phyloP scores from a whole-genome alignment of 2,797 vertebrate genomes.

The Sciurus vulgaris region DNA sequence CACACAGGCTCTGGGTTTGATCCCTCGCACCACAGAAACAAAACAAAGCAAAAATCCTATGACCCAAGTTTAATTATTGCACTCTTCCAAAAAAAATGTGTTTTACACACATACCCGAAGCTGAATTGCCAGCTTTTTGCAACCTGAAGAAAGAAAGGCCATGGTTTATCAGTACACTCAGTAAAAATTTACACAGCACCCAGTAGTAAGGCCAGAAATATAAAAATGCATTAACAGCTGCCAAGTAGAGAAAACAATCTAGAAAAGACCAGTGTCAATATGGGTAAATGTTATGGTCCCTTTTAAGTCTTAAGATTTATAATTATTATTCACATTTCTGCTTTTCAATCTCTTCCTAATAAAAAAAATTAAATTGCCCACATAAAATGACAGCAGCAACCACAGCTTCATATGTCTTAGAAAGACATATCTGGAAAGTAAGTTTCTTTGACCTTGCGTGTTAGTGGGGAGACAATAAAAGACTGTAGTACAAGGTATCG shows the following conservation, averaged over 20 bases:
- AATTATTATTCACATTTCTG: not conserved
- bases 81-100: constrained; percentile 41
- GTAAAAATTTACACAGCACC: constrained; percentile 35
- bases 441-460: not conserved
- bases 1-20: not conserved
- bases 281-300: not conserved
- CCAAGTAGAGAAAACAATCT: constrained; percentile 12
- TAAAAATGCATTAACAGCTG: not conserved
- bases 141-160: constrained; percentile 1
- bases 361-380: constrained; percentile 27
- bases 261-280: not conserved
- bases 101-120: not conserved
- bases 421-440: not conserved
- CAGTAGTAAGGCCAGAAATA: not conserved
- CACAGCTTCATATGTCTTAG: not conserved
- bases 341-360: constrained; percentile 51
- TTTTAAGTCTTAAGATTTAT: not conserved
- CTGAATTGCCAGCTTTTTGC: constrained; percentile 1
- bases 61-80: not conserved
- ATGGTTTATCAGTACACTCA: constrained; percentile 46
- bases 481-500: not conserved
- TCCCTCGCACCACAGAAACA: not conserved
- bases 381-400: not conserved
- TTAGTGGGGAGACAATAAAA: constrained; percentile 20
- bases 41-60: not conserved